Percentiles rank a stretch among this genome's conserved stretches.
phyloP scores from a whole-genome alignment of 2,797 vertebrate genomes.

The Thalassophryne amazonica region DNA sequence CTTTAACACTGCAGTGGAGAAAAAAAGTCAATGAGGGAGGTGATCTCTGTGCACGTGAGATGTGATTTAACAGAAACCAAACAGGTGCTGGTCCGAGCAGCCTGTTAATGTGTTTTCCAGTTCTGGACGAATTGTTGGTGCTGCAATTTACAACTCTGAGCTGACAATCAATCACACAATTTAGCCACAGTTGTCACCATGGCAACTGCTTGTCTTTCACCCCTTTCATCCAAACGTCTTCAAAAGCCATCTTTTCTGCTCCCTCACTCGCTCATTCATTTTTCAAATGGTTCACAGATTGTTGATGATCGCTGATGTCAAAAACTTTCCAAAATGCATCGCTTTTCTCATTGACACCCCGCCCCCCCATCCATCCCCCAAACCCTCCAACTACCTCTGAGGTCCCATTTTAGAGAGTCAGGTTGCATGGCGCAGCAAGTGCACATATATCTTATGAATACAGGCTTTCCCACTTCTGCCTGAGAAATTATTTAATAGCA shows the following conservation, averaged over 20 bases:
- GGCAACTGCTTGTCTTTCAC: conserved; percentile 70
- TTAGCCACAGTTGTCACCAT: conserved; percentile 67
- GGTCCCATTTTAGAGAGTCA: conserved; percentile 47
- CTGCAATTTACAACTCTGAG: conserved; percentile 50
- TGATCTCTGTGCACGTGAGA: conserved; percentile 23
- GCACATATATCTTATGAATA: conserved; percentile 65
- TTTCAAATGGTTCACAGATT: conserved; percentile 59
- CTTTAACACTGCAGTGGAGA: conserved; percentile 3
- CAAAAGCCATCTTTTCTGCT: conserved; percentile 64
- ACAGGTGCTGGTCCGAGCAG: conserved; percentile 36
- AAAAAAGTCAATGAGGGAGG: too few relatives aligned
- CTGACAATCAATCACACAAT: conserved; percentile 69
- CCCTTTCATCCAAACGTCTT: conserved; percentile 66
- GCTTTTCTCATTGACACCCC: conserved; percentile 49
- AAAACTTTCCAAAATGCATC: conserved; percentile 34
- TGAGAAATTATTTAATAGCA: conserved; percentile 80
- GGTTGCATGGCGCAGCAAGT: conserved; percentile 42
- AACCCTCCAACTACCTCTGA: too few relatives aligned
- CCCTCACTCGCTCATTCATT: conserved; percentile 50
- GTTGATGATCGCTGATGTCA: conserved; percentile 53
- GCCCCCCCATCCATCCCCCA: not conserved
- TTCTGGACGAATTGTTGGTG: conserved; percentile 60
- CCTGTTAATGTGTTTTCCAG: conserved; percentile 56
- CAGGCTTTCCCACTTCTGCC: conserved; percentile 78
- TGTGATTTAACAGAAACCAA: conserved; percentile 46